phyloP scores from a whole-genome alignment of 2,888 invertebrate species.

The Abrostola tripartita region DNA sequence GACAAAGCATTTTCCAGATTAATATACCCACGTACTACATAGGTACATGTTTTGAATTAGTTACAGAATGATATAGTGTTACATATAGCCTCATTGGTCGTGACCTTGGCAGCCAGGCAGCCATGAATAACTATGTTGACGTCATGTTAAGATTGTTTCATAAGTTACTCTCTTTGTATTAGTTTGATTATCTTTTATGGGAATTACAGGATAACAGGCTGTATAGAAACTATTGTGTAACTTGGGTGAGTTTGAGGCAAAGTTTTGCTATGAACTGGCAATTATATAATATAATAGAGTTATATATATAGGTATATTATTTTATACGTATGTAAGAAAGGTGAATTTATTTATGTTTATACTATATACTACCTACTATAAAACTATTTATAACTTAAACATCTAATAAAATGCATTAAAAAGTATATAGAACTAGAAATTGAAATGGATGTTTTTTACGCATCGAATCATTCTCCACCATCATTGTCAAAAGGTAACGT shows the following conservation, averaged over 20 bases:
- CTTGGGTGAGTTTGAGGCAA: not conserved
- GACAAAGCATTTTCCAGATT: conserved; percentile 24
- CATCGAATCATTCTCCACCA: too few relatives aligned
- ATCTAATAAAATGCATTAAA: too few relatives aligned
- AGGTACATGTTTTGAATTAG: conserved; percentile 49
- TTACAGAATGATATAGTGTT: conserved; percentile 50
- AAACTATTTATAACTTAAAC: too few relatives aligned
- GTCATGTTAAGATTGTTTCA: conserved; percentile 33
- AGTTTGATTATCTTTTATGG: conserved; percentile 27
- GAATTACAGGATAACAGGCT: conserved; percentile 23
- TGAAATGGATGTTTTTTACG: too few relatives aligned
- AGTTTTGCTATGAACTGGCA: too few relatives aligned
- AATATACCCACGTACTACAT: conserved; percentile 30
- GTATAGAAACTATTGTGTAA: not conserved
- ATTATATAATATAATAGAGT: too few relatives aligned
- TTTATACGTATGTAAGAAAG: too few relatives aligned
- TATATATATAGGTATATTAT: too few relatives aligned
- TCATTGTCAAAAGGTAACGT: too few relatives aligned
- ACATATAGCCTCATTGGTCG: conserved; percentile 40
- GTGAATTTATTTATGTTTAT: too few relatives aligned
- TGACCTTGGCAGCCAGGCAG: conserved; percentile 42
- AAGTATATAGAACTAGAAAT: too few relatives aligned
- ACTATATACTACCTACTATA: too few relatives aligned
- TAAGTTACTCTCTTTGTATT: conserved; percentile 31
- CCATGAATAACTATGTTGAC: conserved; percentile 21